Evolutionary conservation across 2,888 invertebrate species (phyloP), one percentile per base, ranked within the genome.

Genomic region (Drosophila kuntzei): DNA sequence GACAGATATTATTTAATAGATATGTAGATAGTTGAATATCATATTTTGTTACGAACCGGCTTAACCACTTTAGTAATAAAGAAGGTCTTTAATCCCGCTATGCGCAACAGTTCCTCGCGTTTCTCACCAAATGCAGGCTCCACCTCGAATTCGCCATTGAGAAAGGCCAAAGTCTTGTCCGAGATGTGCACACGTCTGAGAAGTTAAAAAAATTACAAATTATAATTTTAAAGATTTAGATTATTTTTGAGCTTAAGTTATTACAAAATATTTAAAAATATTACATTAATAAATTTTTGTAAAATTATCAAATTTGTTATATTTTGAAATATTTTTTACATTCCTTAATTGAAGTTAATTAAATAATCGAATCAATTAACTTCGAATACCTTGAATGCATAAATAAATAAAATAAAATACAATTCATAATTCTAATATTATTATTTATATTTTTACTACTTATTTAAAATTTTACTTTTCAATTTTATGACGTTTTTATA

Each of bases 161-260:
- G 93, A 92, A 96, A 98, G 84, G 96, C 95, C 88, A 97, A 93
- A 1, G 98, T 98, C 88, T 96, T 96, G 91, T 98, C 97, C 34
- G 98, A 98, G 85, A 98, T 96, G 92, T 98, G 98, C 20, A 98
- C 98, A 76, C 97, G 95, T 76, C 98, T 97, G 92, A 0, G n/a
- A 14, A 11, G 7, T 20, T 54, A 12, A 9, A 18, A 16, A n/a
- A n/a, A n/a, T n/a, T n/a, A n/a, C n/a, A n/a, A n/a, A n/a, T n/a
- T n/a, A n/a, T n/a, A n/a, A n/a, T n/a, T n/a, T n/a, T n/a, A n/a
- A n/a, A n/a, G n/a, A n/a, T n/a, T n/a, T n/a, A n/a, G n/a, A n/a
- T n/a, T n/a, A n/a, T n/a, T n/a, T n/a, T n/a, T n/a, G n/a, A n/a
- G n/a, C n/a, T n/a, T n/a, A n/a, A n/a, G n/a, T n/a, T n/a, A n/a